Conservation (phyloP, 92 coral and sea anemone genomes). For the Pocillopora meandrina region DNA sequence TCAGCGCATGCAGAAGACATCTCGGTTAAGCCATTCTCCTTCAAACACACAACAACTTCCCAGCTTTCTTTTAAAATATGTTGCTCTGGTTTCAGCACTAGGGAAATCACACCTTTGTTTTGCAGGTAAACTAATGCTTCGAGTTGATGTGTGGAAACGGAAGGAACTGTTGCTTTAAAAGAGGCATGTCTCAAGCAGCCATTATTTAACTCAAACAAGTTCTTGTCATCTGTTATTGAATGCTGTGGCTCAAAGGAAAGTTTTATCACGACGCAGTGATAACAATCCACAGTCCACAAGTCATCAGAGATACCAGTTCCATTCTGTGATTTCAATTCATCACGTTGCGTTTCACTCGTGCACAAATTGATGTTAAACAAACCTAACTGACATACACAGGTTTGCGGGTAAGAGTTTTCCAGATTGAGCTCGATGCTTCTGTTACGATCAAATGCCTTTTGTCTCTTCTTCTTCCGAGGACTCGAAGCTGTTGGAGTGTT, state of each 20-base stretch:
- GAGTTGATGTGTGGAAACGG: constrained; percentile 36
- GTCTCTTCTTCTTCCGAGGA: not conserved
- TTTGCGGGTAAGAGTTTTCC: constrained; percentile 12
- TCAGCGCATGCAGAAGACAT: constrained; percentile 74
- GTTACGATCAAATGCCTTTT: not conserved
- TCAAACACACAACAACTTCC: constrained; percentile 72
- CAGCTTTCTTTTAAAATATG: constrained; percentile 39
- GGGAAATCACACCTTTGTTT: constrained; percentile 61
- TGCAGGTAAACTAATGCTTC: constrained; percentile 72
- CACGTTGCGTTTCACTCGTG: constrained; percentile 20
- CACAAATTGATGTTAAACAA: constrained; percentile 12
- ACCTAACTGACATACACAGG: constrained; percentile 24
- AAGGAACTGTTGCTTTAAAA: constrained; percentile 36
- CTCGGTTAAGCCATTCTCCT: constrained; percentile 67
- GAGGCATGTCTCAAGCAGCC: constrained; percentile 29
- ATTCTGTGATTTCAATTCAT: constrained; percentile 7
- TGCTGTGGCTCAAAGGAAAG: constrained; percentile 19
- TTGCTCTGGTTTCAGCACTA: constrained; percentile 45
- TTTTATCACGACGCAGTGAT: constrained; percentile 16
- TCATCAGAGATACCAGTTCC: not conserved
- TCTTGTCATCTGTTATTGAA: not conserved
- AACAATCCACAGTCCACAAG: not conserved
- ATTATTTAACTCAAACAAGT: not conserved
- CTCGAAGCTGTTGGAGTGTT: not conserved
- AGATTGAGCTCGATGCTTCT: constrained; percentile 14